These are phyloP conservation scores for Hippocampus comes DNA, from an alignment of 2,113 vertebrate species.

Conservation along the genomic window DNA sequence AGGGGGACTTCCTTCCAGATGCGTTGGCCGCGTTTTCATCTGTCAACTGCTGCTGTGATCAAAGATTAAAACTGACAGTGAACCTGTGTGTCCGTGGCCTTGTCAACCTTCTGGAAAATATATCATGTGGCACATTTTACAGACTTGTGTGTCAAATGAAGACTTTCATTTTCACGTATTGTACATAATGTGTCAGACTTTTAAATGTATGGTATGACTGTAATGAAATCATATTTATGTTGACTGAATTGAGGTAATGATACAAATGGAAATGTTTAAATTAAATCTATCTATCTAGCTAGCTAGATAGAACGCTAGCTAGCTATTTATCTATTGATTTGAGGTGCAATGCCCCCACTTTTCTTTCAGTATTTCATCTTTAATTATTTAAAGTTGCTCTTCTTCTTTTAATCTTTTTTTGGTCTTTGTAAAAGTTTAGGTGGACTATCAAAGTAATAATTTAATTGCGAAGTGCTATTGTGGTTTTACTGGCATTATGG, in stretches of 20 bases:
- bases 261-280: neutral
- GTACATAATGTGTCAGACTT: neutral
- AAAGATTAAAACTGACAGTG: constrained; percentile 43
- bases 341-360: too few relatives aligned
- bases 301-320: too few relatives aligned
- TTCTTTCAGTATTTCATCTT: too few relatives aligned
- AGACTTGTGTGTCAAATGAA: neutral
- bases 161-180: neutral
- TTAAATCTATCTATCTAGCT: neutral
- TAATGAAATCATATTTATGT: neutral
- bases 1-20: constrained; percentile 62
- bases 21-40: constrained; percentile 44
- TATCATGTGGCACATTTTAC: neutral
- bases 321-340: too few relatives aligned
- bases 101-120: constrained; percentile 52
- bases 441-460: too few relatives aligned
- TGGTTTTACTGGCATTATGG: too few relatives aligned
- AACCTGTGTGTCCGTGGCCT: constrained; percentile 43
- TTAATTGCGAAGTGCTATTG: too few relatives aligned
- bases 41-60: constrained; percentile 45
- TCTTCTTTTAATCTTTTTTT: too few relatives aligned
- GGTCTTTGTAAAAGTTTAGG: too few relatives aligned
- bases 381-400: too few relatives aligned
- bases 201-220: neutral
- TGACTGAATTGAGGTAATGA: neutral